These are phyloP conservation scores for Anhinga rufa DNA, from an alignment of 2,113 vertebrate species.

Conservation along the genomic window DNA sequence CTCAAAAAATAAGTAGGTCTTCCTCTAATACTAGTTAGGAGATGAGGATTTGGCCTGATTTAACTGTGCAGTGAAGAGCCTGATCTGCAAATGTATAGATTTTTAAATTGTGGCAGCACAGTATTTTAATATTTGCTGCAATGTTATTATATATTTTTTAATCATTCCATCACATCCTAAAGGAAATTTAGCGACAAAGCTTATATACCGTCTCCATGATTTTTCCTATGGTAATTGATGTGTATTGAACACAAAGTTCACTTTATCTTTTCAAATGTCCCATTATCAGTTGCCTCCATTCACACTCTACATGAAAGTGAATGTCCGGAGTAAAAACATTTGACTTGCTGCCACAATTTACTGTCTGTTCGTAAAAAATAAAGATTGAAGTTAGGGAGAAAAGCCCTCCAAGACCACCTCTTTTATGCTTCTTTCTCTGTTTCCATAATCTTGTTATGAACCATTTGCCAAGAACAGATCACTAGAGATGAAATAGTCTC, in stretches of 20 bases:
- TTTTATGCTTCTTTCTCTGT: background rate
- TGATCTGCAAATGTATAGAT: background rate
- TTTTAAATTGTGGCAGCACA: background rate
- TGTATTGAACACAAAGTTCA: background rate
- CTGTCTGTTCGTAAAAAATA: background rate
- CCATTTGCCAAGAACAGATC: background rate
- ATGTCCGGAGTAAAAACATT: background rate
- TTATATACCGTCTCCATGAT: background rate
- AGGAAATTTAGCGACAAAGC: background rate
- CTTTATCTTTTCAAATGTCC: background rate
- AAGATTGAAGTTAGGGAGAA: background rate
- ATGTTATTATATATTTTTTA: background rate
- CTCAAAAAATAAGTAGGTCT: constrained; percentile 4
- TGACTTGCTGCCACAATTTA: background rate
- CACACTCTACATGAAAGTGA: background rate
- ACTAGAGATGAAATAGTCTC: background rate
- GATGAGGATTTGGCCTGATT: background rate
- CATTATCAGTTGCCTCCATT: background rate
- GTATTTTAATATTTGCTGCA: background rate
- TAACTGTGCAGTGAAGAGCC: background rate
- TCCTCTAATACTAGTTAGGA: background rate
- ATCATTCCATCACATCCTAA: background rate
- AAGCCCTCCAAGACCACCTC: background rate
- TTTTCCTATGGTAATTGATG: background rate
- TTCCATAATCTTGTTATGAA: background rate